These are phyloP conservation scores for Atractosteus spatula DNA, from an alignment of 2,113 vertebrate genomes.

Conservation along the genomic window DNA sequence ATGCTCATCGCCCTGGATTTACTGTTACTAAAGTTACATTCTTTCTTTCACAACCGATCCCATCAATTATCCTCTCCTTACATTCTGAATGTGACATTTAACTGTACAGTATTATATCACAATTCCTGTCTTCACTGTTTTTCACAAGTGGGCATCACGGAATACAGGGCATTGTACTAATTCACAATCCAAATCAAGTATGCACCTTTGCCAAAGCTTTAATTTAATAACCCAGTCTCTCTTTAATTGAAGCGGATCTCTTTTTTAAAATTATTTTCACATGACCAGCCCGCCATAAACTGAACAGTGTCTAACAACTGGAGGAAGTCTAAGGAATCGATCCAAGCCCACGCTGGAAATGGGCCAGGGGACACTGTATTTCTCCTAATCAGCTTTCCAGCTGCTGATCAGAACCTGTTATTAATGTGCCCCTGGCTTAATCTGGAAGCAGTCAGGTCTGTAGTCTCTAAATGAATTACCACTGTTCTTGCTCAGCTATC, in stretches of 20 bases:
- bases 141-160: no score
- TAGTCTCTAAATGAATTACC: constrained; percentile 63
- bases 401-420: constrained; percentile 13
- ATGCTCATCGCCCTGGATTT: no score
- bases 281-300: neutral
- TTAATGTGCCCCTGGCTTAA: constrained; percentile 13
- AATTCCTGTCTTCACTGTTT: no score
- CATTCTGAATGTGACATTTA: no score
- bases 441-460: neutral
- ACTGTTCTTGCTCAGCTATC: constrained; percentile 77
- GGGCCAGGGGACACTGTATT: neutral
- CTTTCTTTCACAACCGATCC: no score
- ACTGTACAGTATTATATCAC: no score
- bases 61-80: no score
- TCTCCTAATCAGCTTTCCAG: constrained; percentile 2
- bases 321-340: neutral
- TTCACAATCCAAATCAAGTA: no score
- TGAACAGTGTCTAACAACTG: neutral
- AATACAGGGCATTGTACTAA: no score
- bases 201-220: no score
- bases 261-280: neutral
- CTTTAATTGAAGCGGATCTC: neutral
- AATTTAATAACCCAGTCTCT: neutral
- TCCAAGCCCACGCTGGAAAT: neutral
- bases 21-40: no score